A percentile compares a stretch with the other conserved stretches of the same genome.
phyloP scores from a whole-genome alignment of 2,888 invertebrate genomes.

The Xestia xanthographa region DNA sequence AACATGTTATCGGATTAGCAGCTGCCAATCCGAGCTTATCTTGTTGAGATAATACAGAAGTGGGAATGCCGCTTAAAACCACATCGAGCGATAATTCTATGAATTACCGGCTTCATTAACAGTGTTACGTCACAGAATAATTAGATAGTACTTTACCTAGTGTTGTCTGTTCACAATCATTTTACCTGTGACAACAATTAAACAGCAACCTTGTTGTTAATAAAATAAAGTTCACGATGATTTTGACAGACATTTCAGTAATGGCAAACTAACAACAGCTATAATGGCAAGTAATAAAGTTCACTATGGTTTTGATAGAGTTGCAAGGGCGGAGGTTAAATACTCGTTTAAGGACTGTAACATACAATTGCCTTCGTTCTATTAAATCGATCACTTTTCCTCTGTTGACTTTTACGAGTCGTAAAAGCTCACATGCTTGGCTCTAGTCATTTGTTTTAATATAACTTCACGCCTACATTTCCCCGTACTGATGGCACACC shows the following conservation, averaged over 20 bases:
- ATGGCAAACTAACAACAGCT: neutral
- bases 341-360: neutral
- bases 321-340: neutral
- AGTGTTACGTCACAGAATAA: neutral
- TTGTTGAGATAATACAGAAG: constrained; percentile 52
- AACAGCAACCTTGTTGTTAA: neutral
- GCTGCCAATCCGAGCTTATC: constrained; percentile 54
- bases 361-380: neutral
- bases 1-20: constrained; percentile 56
- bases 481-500: no score
- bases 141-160: neutral
- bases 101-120: constrained; percentile 20
- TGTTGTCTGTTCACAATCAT: neutral
- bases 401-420: constrained; percentile 16
- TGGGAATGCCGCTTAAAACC: constrained; percentile 48
- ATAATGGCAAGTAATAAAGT: neutral
- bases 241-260: neutral
- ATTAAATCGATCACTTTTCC: constrained; percentile 9
- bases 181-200: neutral
- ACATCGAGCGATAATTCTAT: constrained; percentile 45
- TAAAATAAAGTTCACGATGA: neutral
- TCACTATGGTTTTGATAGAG: neutral
- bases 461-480: neutral
- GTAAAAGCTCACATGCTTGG: neutral
- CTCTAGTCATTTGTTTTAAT: neutral